Evolutionary conservation across 1,140 invertebrate species (phyloP).

Genomic region (Ruditapes philippinarum): DNA sequence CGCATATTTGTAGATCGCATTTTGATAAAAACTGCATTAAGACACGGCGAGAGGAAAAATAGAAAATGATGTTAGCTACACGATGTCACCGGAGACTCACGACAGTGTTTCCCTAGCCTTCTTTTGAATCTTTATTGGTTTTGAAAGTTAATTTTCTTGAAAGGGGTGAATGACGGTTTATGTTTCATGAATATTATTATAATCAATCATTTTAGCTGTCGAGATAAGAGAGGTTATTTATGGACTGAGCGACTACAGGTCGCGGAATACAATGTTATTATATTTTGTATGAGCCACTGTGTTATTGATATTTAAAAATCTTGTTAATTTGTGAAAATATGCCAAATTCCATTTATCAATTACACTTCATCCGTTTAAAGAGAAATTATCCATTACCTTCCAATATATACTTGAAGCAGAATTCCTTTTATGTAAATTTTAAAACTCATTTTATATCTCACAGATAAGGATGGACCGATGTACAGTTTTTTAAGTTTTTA

Average conservation of each 20-base stretch:
- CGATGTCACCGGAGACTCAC: conserved; percentile 16
- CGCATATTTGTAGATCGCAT: conserved; percentile 13
- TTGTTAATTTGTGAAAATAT: conserved; percentile 57
- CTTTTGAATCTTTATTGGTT: conserved; percentile 56
- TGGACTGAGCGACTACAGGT: conserved; percentile 35
- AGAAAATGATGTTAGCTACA: conserved; percentile 23
- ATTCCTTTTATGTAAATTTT: background rate
- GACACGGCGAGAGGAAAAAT: background rate
- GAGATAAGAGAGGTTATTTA: conserved; percentile 55
- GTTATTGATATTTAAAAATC: conserved; percentile 49
- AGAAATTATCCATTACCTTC: conserved; percentile 22
- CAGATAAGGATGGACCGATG: too few species aligned
- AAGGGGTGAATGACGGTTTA: conserved; percentile 54
- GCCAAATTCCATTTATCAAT: conserved; percentile 58
- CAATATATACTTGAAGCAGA: background rate
- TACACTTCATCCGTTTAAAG: background rate
- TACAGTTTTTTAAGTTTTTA: too few species aligned
- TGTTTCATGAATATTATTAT: conserved; percentile 68
- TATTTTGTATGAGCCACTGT: conserved; percentile 8
- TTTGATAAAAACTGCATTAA: conserved; percentile 31
- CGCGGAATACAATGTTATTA: conserved; percentile 53
- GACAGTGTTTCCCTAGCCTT: background rate
- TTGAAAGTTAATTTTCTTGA: conserved; percentile 69
- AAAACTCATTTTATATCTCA: too few species aligned
- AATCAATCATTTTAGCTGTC: conserved; percentile 66